Conservation (phyloP, 2,797 vertebrate genomes). For the Erethizon dorsatum region DNA sequence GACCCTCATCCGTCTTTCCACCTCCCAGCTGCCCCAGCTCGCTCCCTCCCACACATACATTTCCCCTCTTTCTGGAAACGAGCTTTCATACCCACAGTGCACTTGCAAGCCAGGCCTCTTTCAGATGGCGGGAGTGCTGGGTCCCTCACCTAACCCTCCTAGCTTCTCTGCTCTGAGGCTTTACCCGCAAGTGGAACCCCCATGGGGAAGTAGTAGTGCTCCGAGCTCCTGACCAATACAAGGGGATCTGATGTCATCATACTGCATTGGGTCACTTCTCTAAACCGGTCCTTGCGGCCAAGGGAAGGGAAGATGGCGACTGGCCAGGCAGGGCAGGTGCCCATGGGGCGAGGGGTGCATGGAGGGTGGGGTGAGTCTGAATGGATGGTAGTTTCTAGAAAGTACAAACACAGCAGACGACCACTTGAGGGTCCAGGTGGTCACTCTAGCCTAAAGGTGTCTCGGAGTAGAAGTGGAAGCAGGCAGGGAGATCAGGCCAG, state of each 20-base stretch:
- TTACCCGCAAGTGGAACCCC: background rate
- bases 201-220: too few species aligned
- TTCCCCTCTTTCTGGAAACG: background rate
- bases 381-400: background rate
- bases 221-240: too few species aligned
- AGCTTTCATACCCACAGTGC: background rate
- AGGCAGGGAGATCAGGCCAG: fast-evolving
- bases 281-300: background rate
- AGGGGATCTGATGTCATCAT: too few species aligned
- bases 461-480: too few species aligned
- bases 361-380: background rate
- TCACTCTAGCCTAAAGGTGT: background rate
- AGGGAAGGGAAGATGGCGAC: background rate
- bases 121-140: background rate
- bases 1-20: fast-evolving
- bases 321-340: background rate
- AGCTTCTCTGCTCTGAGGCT: background rate
- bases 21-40: too few species aligned
- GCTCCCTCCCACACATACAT: background rate
- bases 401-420: fast-evolving
- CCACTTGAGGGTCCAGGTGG: background rate
- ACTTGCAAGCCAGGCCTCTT: background rate
- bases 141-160: background rate
- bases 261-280: background rate
- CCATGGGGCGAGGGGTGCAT: background rate